A percentile compares a stretch with the other conserved stretches of the same genome.
Evolutionary conservation across 2,888 invertebrate genomes (phyloP).

Genomic region (Drosophila differens): DNA sequence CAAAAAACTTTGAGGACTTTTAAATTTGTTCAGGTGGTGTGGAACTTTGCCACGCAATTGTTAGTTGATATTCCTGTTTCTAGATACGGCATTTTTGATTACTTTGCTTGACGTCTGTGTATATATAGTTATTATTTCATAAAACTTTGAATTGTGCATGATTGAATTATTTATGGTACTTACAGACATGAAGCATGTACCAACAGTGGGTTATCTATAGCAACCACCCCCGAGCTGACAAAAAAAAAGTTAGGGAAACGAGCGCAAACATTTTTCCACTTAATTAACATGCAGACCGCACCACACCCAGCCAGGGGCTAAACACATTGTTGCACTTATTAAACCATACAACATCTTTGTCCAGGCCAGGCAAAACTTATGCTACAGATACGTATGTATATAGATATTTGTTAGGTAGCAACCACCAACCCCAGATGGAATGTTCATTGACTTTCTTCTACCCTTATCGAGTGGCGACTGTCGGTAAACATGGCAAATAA

Average conservation of each 20-base stretch:
- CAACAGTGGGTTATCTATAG: slow-evolving; percentile 8
- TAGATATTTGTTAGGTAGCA: slow-evolving; percentile 16
- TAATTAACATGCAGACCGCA: slow-evolving; percentile 74
- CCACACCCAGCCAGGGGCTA: slow-evolving; percentile 47
- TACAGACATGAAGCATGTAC: slow-evolving; percentile 10
- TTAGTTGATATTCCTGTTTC: not conserved
- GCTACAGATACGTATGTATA: slow-evolving; percentile 18
- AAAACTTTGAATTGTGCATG: slow-evolving; percentile 35
- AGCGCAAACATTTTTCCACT: slow-evolving; percentile 66
- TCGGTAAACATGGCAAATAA: slow-evolving; percentile 56
- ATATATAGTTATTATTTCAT: slow-evolving; percentile 44
- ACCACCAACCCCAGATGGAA: slow-evolving; percentile 18
- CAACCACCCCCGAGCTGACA: slow-evolving; percentile 34
- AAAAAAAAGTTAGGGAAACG: slow-evolving; percentile 6
- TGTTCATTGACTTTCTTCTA: slow-evolving; percentile 37
- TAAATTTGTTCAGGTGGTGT: slow-evolving; percentile 12
- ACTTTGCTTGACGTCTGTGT: slow-evolving; percentile 42
- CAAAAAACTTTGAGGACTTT: slow-evolving; percentile 21
- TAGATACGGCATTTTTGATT: slow-evolving; percentile 21
- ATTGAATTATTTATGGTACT: slow-evolving; percentile 61
- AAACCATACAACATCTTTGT: slow-evolving; percentile 60
- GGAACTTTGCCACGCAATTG: not conserved
- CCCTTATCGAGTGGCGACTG: not conserved
- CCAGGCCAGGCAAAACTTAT: slow-evolving; percentile 25
- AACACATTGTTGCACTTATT: slow-evolving; percentile 77